A percentile compares a stretch with the other conserved stretches of the same genome.
phyloP scores from a whole-genome alignment of 2,113 vertebrate genomes.

The Prochilodus magdalenae region DNA sequence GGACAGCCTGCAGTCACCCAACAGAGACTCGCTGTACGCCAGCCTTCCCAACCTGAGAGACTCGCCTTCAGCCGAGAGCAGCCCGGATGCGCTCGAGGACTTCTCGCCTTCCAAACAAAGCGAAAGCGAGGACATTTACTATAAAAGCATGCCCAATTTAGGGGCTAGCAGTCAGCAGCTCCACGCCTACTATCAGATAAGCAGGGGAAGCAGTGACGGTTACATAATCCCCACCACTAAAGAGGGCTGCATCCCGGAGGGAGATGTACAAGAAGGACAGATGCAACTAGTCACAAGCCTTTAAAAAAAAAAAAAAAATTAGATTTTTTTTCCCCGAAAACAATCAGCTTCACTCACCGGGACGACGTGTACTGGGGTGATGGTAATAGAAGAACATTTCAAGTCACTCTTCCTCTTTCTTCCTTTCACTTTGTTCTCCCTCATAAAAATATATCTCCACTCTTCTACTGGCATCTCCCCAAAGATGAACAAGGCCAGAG shows the following conservation, averaged over 20 bases:
- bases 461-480: constrained; percentile 39
- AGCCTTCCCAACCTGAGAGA: constrained; percentile 99
- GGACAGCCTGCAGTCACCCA: constrained; percentile 91
- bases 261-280: constrained; percentile 98
- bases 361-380: constrained; percentile 14
- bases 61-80: constrained; percentile 93
- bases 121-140: constrained; percentile 96
- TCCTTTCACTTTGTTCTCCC: constrained; percentile 46
- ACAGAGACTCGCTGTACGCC: constrained; percentile 98
- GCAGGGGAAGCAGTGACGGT: constrained; percentile 91
- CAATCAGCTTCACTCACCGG: constrained; percentile 57
- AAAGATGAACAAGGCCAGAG: constrained; percentile 64
- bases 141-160: constrained; percentile 99
- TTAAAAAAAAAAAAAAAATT: constrained; percentile 73
- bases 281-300: constrained; percentile 99
- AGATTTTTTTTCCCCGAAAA: constrained; percentile 54
- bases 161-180: constrained; percentile 91
- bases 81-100: constrained; percentile 89
- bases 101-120: constrained; percentile 93
- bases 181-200: constrained; percentile 97
- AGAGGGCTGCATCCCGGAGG: constrained; percentile 93
- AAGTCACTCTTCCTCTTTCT: constrained; percentile 42
- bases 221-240: constrained; percentile 96
- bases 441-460: constrained; percentile 28
- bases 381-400: constrained; percentile 40